Base-by-base conservation (phyloP, 2,113 vertebrate species). In the Chiloscyllium plagiosum region DNA sequence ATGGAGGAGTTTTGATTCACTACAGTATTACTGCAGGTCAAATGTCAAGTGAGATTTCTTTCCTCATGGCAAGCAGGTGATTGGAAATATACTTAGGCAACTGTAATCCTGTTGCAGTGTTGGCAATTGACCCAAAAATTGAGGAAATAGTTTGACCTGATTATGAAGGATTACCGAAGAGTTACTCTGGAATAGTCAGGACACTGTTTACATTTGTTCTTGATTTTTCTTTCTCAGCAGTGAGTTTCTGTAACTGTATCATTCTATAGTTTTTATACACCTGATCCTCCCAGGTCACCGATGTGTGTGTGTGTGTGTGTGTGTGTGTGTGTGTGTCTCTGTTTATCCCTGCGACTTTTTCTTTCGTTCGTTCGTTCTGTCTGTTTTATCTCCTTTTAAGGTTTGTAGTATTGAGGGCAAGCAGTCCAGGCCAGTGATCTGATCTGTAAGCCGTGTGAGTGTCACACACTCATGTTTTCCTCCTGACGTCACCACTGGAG, bases 401-500 rank as follows among this genome's bases (percentile, higher is more conserved):
- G 97, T 96, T 96, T 97, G 95, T 96, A 83, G 80, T 1, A 37
- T 61, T 83, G 80, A 83, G 80, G 80, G n/a, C 37, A 83, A 47
- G 96, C 96, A 96, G 96, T 96, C 96, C 95, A 94, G 96, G 96
- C 90, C 95, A 93, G 96, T 97, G 97, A 97, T 97, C 96, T 97
- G 97, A 98, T 97, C 96, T 96, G 97, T 95, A 96, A 96, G 86
- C 96, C 96, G 96, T 96, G 94, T 97, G 97, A 97, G 96, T 97
- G 97, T 98, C 97, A 97, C 97, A 97, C 96, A 97, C 89, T 96
- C 96, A 96, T 98, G 96, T 96, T 96, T 97, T 96, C 78, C 95
- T 96, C 97, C 97, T 98, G 97, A 98, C 97, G 97, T 98, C 97
- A 97, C 97, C 96, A 95, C 96, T 97, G 96, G 96, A 96, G 96